Base-by-base conservation (phyloP, 1,140 invertebrate species). In the Cyphomyrmex costatus region DNA sequence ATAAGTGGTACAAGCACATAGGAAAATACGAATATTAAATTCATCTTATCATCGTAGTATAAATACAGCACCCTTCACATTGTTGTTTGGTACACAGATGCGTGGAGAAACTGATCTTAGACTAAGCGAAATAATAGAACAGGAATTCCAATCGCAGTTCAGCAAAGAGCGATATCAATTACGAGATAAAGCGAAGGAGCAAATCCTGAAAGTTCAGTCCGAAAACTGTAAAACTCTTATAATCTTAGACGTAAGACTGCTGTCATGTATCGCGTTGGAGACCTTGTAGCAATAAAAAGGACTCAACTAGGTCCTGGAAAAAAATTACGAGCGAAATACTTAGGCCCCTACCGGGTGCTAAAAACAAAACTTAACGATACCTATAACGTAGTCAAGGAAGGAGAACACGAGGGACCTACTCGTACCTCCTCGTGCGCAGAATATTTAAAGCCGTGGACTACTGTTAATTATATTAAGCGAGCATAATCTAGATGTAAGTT, bases 181-280 rank as follows among this genome's bases (percentile, higher is more conserved):
- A 1, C 19, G 61, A 27, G 30, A 63, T 63, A 65, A 65, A 16
- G 61, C 27, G 7, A 65, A 30, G 2, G 61, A 65, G 10, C 19
- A 65, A 65, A 36, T n/a, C 2, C 33, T 65, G 12, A 65, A 65
- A 33, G 61, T 65, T 3, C 61, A 65, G n/a, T 36, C 30, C 2
- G 61, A 65, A 36, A 65, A 65, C 4, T 65, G 61, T 65, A 65
- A 65, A 65, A 65, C 30, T n/a, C n/a, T 0, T 65, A 65, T 3
- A 65, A 65, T 65, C 61, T 36, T 36, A 30, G 61, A 12, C 61
- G 30, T n/a, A 65, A n/a, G 7, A n/a, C 14, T n/a, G 14, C 30
- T 8, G 1, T 0, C 4, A 36, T n/a, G 8, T 10, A 65, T 3
- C 33, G 3, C 3, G 2, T 36, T 8, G 61, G 27, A 2, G 30